These are phyloP conservation scores for Carassius carassius DNA, from an alignment of 2,113 vertebrate species.

Conservation along the genomic window DNA sequence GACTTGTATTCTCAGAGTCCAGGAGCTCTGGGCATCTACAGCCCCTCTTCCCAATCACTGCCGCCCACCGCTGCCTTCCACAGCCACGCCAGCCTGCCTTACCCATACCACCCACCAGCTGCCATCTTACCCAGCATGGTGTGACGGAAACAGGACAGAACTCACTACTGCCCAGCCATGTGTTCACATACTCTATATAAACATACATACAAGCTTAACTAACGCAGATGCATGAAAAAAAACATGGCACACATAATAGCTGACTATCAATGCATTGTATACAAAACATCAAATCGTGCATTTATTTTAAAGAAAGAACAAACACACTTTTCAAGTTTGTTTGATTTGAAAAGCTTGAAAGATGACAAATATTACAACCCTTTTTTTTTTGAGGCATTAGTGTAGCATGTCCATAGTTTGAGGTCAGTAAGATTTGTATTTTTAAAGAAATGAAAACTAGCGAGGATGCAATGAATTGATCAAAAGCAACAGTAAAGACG, in stretches of 20 bases:
- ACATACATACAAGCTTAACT: not conserved
- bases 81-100: slow-evolving; percentile 59
- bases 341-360: not conserved
- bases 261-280: not conserved
- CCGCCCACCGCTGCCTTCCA: slow-evolving; percentile 57
- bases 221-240: not conserved
- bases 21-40: slow-evolving; percentile 69
- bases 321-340: not conserved
- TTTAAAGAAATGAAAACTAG: not conserved
- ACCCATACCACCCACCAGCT: slow-evolving; percentile 67
- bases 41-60: slow-evolving; percentile 63
- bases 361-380: too few relatives aligned
- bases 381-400: too few relatives aligned
- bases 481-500: not conserved
- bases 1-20: slow-evolving; percentile 67
- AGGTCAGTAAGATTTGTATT: not conserved
- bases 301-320: not conserved
- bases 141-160: slow-evolving; percentile 10
- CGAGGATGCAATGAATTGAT: not conserved
- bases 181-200: not conserved
- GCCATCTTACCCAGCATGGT: slow-evolving; percentile 66
- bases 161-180: not conserved
- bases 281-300: not conserved
- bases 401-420: not conserved
- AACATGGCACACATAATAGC: not conserved